Evolutionary conservation across 2,888 invertebrate genomes (phyloP).

Genomic region (Nephrotoma guestfalica): DNA sequence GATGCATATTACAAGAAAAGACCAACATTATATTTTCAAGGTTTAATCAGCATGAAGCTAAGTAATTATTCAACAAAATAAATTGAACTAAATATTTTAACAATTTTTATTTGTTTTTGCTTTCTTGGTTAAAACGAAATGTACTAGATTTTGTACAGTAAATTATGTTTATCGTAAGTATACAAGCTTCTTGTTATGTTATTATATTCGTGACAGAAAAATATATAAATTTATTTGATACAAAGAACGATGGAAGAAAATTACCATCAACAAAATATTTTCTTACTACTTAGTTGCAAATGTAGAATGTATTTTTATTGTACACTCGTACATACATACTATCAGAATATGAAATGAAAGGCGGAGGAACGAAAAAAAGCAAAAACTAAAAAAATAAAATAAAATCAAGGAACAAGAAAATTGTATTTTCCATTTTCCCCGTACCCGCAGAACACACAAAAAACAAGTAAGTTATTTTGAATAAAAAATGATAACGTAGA

Average conservation of each 20-base stretch:
- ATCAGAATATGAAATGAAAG: neutral
- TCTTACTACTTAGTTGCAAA: neutral
- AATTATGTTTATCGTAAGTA: neutral
- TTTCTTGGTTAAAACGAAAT: neutral
- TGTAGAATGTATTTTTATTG: neutral
- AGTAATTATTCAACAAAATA: neutral
- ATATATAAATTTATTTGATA: neutral
- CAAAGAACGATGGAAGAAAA: neutral
- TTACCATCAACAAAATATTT: neutral
- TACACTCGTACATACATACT: neutral
- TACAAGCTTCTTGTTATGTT: neutral
- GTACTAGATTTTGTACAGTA: neutral
- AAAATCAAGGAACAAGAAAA: neutral
- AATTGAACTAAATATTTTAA: neutral
- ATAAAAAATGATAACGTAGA: neutral
- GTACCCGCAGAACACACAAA: neutral
- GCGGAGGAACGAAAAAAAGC: neutral
- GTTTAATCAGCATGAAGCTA: neutral
- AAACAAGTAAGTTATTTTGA: neutral
- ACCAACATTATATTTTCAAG: neutral
- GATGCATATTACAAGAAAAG: neutral
- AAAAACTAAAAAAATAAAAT: neutral
- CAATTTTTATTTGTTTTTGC: neutral
- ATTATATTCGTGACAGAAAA: neutral
- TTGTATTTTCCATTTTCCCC: neutral